A percentile compares a stretch with the other conserved stretches of the same genome.
Conservation (phyloP, 2,888 invertebrate genomes). For the Embidobia sp. region DNA sequence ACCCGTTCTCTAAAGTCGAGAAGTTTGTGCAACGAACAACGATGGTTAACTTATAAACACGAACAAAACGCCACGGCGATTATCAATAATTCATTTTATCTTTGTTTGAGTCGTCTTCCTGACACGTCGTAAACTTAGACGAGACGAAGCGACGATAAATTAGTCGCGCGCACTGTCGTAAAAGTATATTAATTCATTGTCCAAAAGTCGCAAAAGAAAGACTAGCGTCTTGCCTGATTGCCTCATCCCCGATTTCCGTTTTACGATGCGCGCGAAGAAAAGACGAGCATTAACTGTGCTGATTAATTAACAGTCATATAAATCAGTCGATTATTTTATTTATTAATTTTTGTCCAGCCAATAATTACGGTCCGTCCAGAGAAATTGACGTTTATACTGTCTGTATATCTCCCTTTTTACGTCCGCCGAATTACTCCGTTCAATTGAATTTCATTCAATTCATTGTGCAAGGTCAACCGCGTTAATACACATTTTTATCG, state of each 20-base stretch:
- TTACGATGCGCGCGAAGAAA: conserved; percentile 19
- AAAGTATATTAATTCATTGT: conserved; percentile 46
- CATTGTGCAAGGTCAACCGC: conserved; percentile 28
- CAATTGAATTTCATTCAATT: conserved; percentile 38
- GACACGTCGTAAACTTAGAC: conserved; percentile 34
- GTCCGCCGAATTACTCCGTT: conserved; percentile 9
- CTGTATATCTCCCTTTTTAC: conserved; percentile 22
- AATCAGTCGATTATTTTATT: conserved; percentile 40
- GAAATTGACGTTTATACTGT: conserved; percentile 33
- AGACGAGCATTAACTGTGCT: conserved; percentile 12
- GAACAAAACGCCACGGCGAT: conserved; percentile 9
- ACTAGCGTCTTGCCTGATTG: conserved; percentile 1
- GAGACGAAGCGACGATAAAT: conserved; percentile 40
- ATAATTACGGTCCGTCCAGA: conserved; percentile 8
- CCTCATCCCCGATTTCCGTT: conserved; percentile 35
- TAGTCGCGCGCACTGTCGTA: conserved; percentile 17
- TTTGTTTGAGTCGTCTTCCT: conserved; percentile 29
- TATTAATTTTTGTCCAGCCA: conserved; percentile 27
- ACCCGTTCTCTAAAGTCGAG: neutral
- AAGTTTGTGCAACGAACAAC: conserved; percentile 19
- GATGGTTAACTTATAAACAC: conserved; percentile 5
- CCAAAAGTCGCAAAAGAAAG: conserved; percentile 8
- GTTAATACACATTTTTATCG: conserved; percentile 20
- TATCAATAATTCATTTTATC: conserved; percentile 50
- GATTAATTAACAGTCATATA: conserved; percentile 51